Conservation (phyloP, 2,888 invertebrate genomes). For the Therioaphis trifolii region DNA sequence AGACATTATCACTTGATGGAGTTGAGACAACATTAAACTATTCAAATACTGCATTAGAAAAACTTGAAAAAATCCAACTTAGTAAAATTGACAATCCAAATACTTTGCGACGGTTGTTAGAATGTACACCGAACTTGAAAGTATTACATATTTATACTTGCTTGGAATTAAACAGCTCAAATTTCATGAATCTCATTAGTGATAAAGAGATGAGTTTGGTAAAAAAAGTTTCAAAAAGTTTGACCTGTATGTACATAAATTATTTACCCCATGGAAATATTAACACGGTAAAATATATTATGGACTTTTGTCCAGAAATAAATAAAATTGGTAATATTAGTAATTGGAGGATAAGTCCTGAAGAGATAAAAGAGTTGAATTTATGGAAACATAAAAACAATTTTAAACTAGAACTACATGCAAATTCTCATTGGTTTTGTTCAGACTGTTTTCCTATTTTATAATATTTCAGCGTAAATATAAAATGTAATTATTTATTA, state of each 20-base stretch:
- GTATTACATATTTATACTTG: slow-evolving; percentile 69
- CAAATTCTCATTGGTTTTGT: slow-evolving; percentile 70
- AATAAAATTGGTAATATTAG: slow-evolving; percentile 69
- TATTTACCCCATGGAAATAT: slow-evolving; percentile 69
- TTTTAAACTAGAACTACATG: slow-evolving; percentile 69
- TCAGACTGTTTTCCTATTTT: slow-evolving; percentile 64
- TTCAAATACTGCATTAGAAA: slow-evolving; percentile 67
- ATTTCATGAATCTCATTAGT: slow-evolving; percentile 67
- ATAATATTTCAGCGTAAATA: slow-evolving; percentile 24
- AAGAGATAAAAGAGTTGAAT: slow-evolving; percentile 68
- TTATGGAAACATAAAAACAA: slow-evolving; percentile 68
- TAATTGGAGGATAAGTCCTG: slow-evolving; percentile 69
- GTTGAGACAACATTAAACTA: slow-evolving; percentile 66
- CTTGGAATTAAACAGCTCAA: slow-evolving; percentile 68
- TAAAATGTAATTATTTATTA: slow-evolving; percentile 8
- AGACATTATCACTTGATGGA: slow-evolving; percentile 68
- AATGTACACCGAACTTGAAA: slow-evolving; percentile 68
- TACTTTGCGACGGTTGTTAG: slow-evolving; percentile 68
- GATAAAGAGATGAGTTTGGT: slow-evolving; percentile 62
- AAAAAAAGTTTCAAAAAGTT: slow-evolving; percentile 59
- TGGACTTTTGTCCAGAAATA: slow-evolving; percentile 68
- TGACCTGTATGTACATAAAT: slow-evolving; percentile 69
- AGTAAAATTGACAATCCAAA: slow-evolving; percentile 68
- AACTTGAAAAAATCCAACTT: slow-evolving; percentile 68
- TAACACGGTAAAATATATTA: slow-evolving; percentile 68